Evolutionary conservation across 1,140 invertebrate species (phyloP).

Genomic region (Triops longicaudatus): DNA sequence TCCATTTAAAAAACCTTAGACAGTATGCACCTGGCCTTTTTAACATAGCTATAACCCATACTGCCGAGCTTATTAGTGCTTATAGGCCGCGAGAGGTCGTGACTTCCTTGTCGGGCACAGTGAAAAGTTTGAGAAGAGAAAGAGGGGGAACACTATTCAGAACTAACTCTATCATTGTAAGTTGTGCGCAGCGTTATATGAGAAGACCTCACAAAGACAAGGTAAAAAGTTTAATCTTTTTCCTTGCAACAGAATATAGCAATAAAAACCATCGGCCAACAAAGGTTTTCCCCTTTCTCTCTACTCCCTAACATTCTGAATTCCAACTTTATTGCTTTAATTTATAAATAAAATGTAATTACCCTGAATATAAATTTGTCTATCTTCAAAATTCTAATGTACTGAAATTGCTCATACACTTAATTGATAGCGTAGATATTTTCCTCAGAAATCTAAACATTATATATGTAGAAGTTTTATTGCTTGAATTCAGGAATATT

Average conservation of each 20-base stretch:
- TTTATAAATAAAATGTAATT: too few relatives aligned
- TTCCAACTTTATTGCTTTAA: too few relatives aligned
- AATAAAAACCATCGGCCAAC: not conserved
- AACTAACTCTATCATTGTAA: not conserved
- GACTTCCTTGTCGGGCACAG: not conserved
- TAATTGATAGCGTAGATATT: too few relatives aligned
- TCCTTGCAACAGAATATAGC: not conserved
- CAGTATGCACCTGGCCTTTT: slow-evolving; percentile 3
- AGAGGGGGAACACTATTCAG: not conserved
- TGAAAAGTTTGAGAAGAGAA: not conserved
- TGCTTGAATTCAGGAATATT: too few relatives aligned
- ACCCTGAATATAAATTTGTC: too few relatives aligned
- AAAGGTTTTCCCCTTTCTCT: not conserved
- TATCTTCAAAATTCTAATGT: too few relatives aligned
- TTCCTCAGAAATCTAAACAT: too few relatives aligned
- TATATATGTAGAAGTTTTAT: too few relatives aligned
- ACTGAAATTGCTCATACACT: too few relatives aligned
- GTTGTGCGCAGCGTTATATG: not conserved
- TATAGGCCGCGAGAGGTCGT: not conserved
- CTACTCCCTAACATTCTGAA: not conserved
- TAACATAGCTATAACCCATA: not conserved
- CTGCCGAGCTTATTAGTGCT: slow-evolving; percentile 6
- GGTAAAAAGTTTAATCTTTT: not conserved
- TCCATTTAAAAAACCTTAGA: not conserved
- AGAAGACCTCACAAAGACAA: slow-evolving; percentile 4